A percentile compares a stretch with the other conserved stretches of the same genome.
Evolutionary conservation across 2,797 vertebrate genomes (phyloP).

Genomic region (Helarctos malayanus): DNA sequence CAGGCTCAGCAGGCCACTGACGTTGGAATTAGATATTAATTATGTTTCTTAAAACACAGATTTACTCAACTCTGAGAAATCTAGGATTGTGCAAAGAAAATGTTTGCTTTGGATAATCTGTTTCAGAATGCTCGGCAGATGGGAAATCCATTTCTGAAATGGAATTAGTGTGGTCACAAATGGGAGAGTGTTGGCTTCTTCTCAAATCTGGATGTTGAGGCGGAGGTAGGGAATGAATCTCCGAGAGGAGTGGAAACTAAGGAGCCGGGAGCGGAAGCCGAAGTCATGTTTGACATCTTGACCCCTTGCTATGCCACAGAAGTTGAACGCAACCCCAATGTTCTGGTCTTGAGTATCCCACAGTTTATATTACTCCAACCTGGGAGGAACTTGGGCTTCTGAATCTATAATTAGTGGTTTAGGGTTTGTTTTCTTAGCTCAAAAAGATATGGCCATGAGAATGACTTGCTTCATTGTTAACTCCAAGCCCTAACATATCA

Average conservation of each 20-base stretch:
- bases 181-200: neutral
- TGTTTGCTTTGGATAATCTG: neutral
- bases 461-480: constrained; percentile 64
- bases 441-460: constrained; percentile 16
- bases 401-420: constrained; percentile 77
- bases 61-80: neutral
- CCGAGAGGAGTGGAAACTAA: neutral
- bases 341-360: constrained; percentile 44
- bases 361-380: constrained; percentile 63
- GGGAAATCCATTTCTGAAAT: constrained; percentile 13
- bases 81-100: neutral
- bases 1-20: neutral
- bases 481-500: constrained; percentile 12
- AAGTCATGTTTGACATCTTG: neutral
- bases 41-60: neutral
- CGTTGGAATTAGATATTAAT: neutral
- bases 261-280: neutral
- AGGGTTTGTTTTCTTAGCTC: constrained; percentile 76
- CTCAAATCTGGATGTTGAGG: neutral
- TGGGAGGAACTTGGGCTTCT: constrained; percentile 67
- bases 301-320: neutral
- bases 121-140: neutral
- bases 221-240: neutral
- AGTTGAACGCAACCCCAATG: neutral
- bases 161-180: neutral